Evolutionary conservation across 1,140 invertebrate genomes (phyloP).

Genomic region (Cherax destructor): DNA sequence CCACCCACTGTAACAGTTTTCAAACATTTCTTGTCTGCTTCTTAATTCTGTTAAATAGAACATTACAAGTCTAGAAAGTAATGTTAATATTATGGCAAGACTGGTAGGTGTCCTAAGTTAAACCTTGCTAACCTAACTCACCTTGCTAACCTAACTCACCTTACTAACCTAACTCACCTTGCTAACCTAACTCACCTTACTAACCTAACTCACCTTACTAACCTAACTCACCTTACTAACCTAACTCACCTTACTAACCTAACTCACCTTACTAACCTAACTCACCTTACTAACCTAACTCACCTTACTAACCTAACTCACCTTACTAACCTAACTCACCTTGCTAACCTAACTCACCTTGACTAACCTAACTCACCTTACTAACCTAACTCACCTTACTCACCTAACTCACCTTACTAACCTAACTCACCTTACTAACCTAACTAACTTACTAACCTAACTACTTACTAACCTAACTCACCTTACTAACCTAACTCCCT

Average conservation of each 20-base stretch:
- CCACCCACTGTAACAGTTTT: background rate
- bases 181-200: background rate
- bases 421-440: background rate
- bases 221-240: background rate
- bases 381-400: background rate
- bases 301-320: background rate
- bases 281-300: background rate
- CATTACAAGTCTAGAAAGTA: too few relatives aligned
- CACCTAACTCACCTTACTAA: background rate
- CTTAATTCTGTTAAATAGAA: background rate
- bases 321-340: too few relatives aligned
- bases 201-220: background rate
- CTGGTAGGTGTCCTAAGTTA: too few relatives aligned
- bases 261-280: too few relatives aligned
- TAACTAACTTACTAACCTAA: background rate
- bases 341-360: too few relatives aligned
- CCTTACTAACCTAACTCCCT: background rate
- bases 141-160: background rate
- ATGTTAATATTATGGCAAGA: too few relatives aligned
- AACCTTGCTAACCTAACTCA: background rate
- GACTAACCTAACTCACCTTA: too few relatives aligned
- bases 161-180: background rate
- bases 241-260: background rate
- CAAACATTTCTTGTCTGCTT: background rate
- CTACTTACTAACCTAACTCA: background rate